Base-by-base conservation (phyloP, 1,140 invertebrate species). In the Euura saliciscinereae region DNA sequence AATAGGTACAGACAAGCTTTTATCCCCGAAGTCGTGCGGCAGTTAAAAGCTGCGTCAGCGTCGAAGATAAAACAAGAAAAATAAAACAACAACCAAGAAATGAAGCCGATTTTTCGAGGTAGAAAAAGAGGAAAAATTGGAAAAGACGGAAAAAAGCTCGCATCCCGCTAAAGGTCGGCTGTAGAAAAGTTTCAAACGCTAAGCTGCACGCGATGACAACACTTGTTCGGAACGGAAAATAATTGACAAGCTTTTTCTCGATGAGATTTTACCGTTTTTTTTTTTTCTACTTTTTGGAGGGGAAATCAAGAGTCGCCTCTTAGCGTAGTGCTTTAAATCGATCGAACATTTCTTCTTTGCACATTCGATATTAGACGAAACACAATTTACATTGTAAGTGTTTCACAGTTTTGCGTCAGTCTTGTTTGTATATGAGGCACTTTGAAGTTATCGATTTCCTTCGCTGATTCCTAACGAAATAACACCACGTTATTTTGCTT, bases 11-110 rank as follows among this genome's bases (percentile, higher is more conserved):
- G 28, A 28, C 28, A 28, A 28, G 28, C 28, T 28, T 28, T 28
- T 28, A 28, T 28, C 28, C 28, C 28, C 28, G 28, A 28, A 28
- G 28, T 1, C 28, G 28, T 28, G 28, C 28, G 28, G 51, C 51
- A n/a, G 6, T 8, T 59, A 59, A 59, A 59, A 59, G 51, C 51
- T 59, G 51, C 51, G 51, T 59, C 51, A 59, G 51, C 51, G 51
- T 59, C 51, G 51, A 59, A 59, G 51, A 59, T 8, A n/a, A 59
- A 59, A 59, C 51, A 59, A 59, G 51, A 8, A 59, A 59, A 59
- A 59, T n/a, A 59, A 59, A 59, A 8, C 3, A 28, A 0, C 28
- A 28, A 28, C 28, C 28, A 28, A 28, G 28, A 28, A 28, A 28
- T 28, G 13, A 59, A 59, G 51, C 51, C 51, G 51, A 59, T 59